Conservation (phyloP, 2,797 vertebrate genomes). For the Protosalanx chinensis region DNA sequence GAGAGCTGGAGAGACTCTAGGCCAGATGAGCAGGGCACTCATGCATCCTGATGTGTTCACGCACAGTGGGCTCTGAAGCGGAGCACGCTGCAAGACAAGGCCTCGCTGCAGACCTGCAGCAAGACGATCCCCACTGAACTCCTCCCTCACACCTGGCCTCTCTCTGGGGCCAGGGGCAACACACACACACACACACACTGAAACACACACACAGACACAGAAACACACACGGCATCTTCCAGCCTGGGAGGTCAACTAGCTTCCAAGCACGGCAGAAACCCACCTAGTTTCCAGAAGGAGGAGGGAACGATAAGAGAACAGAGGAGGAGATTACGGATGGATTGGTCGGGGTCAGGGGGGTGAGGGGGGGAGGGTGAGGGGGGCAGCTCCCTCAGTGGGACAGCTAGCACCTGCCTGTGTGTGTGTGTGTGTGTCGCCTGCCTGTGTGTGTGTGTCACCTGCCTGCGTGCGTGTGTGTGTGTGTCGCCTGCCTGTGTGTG, state of each 20-base stretch:
- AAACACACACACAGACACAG: constrained; percentile 10
- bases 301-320: not conserved
- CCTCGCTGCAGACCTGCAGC: constrained; percentile 32
- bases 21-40: constrained; percentile 32
- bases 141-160: constrained; percentile 35
- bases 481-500: not conserved
- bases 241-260: not conserved
- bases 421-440: not conserved
- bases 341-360: too few species aligned
- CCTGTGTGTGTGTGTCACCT: constrained; percentile 7
- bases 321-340: not conserved
- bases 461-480: not conserved
- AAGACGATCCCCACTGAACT: constrained; percentile 23
- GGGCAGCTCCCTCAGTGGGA: constrained; percentile 35
- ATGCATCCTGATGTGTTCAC: constrained; percentile 45
- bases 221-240: not conserved
- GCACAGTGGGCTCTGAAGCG: constrained; percentile 33
- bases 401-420: not conserved
- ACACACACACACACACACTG: constrained; percentile 5
- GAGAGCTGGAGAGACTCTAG: constrained; percentile 4
- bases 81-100: not conserved
- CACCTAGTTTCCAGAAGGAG: constrained; percentile 19
- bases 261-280: not conserved
- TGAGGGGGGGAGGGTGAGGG: not conserved
- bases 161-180: not conserved